phyloP scores from a whole-genome alignment of 2,113 vertebrate species.

The Macquaria ambigua region DNA sequence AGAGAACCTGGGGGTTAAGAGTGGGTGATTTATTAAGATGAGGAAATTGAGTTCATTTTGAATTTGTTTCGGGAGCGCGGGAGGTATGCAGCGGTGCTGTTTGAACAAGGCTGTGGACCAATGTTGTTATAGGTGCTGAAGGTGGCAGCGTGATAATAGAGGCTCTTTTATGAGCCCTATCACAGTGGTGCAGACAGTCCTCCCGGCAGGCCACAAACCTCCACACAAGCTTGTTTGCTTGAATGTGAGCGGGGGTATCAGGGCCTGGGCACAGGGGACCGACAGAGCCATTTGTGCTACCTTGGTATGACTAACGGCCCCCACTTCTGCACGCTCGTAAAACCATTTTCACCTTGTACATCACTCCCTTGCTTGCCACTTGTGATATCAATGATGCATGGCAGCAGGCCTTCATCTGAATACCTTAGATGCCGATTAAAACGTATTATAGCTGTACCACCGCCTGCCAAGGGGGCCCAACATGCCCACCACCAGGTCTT shows the following conservation, averaged over 20 bases:
- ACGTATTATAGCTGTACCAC: slow-evolving; percentile 55
- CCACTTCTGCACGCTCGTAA: slow-evolving; percentile 45
- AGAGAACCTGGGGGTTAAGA: slow-evolving; percentile 22
- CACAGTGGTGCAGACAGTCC: slow-evolving; percentile 51
- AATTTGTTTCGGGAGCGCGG: slow-evolving; percentile 64
- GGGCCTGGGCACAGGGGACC: slow-evolving; percentile 1
- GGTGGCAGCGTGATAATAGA: slow-evolving; percentile 80
- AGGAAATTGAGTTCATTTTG: slow-evolving; percentile 85
- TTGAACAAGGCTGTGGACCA: slow-evolving; percentile 53
- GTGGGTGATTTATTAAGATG: slow-evolving; percentile 84
- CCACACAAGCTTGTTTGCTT: slow-evolving; percentile 21
- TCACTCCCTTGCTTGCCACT: slow-evolving; percentile 56
- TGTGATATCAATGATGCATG: slow-evolving; percentile 54
- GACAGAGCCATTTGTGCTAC: slow-evolving; percentile 8
- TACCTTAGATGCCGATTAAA: slow-evolving; percentile 50
- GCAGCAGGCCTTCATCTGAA: slow-evolving; percentile 52
- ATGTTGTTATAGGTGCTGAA: slow-evolving; percentile 85
- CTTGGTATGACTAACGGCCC: slow-evolving; percentile 47
- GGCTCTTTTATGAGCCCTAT: slow-evolving; percentile 79
- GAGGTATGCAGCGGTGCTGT: slow-evolving; percentile 74
- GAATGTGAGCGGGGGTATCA: slow-evolving; percentile 3
- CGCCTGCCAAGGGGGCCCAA: slow-evolving; percentile 45
- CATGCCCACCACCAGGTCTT: slow-evolving; percentile 48
- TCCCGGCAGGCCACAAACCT: slow-evolving; percentile 37
- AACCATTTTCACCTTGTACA: slow-evolving; percentile 63